Percentiles rank a stretch among this genome's conserved stretches.
phyloP scores from a whole-genome alignment of 2,797 vertebrate species.

The Cyprinodon diabolis region DNA sequence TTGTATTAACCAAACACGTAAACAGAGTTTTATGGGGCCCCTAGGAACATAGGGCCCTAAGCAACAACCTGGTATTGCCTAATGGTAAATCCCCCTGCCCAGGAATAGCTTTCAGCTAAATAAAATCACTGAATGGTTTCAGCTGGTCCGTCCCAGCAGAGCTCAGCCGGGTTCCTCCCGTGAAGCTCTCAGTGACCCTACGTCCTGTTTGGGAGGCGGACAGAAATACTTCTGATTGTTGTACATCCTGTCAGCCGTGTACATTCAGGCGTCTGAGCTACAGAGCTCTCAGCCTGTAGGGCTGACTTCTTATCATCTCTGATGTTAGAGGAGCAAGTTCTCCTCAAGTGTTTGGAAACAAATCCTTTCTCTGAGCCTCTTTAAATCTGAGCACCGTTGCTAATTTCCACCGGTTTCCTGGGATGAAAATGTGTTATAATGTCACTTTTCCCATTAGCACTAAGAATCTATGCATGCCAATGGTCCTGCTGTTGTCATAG shows the following conservation, averaged over 20 bases:
- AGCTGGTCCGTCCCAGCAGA: neutral
- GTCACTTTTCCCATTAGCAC: constrained; percentile 82
- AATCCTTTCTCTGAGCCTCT: constrained; percentile 67
- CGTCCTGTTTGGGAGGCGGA: constrained; percentile 75
- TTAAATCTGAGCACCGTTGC: constrained; percentile 56
- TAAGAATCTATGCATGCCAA: constrained; percentile 78
- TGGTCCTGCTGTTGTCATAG: constrained; percentile 83
- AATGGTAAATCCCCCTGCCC: neutral
- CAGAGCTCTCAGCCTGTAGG: constrained; percentile 60
- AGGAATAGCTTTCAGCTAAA: constrained; percentile 62
- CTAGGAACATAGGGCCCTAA: too few relatives aligned
- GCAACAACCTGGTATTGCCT: too few relatives aligned
- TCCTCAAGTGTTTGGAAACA: constrained; percentile 56
- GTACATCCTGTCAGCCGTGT: constrained; percentile 70
- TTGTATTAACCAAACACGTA: too few relatives aligned
- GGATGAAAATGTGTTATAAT: constrained; percentile 80
- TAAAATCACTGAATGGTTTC: constrained; percentile 9
- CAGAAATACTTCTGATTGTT: constrained; percentile 73
- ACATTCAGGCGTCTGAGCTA: constrained; percentile 60
- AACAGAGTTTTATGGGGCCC: too few relatives aligned
- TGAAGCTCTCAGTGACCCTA: constrained; percentile 47
- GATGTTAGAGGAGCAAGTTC: neutral
- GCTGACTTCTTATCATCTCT: constrained; percentile 37
- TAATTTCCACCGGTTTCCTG: constrained; percentile 73
- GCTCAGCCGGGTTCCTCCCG: constrained; percentile 37